Conservation (phyloP, 2,888 invertebrate species). For the Apocheima hispidaria region DNA sequence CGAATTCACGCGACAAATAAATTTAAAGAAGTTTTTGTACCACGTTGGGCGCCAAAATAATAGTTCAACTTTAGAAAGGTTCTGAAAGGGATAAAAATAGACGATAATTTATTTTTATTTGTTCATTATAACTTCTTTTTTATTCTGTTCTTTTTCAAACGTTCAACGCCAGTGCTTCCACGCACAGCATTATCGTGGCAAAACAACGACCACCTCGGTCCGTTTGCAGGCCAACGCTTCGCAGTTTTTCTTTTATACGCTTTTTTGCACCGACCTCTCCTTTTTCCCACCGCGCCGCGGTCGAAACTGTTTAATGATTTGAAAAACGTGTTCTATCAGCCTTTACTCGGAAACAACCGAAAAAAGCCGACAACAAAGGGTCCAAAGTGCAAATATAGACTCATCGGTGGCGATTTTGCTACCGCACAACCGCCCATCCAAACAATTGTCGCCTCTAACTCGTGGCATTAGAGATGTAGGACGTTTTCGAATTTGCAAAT, state of each 20-base stretch:
- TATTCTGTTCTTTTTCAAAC: conserved; percentile 12
- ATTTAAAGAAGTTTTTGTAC: no score
- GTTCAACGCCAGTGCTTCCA: conserved; percentile 52
- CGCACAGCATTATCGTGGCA: conserved; percentile 64
- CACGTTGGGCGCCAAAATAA: background rate
- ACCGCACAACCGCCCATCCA: conserved; percentile 38
- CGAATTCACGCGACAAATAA: no score
- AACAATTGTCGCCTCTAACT: conserved; percentile 57
- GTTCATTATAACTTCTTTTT: no score
- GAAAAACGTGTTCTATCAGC: conserved; percentile 87
- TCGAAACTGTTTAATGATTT: conserved; percentile 86
- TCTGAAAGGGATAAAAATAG: no score
- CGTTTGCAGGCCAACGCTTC: conserved; percentile 62
- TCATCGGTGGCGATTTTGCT: conserved; percentile 57
- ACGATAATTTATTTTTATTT: no score
- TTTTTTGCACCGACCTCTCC: conserved; percentile 64
- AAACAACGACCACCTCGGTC: conserved; percentile 71
- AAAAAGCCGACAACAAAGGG: conserved; percentile 84
- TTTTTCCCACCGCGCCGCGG: conserved; percentile 77
- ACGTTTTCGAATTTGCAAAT: conserved; percentile 40
- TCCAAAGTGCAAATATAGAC: conserved; percentile 83
- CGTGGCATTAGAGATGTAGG: conserved; percentile 40
- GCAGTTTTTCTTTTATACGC: conserved; percentile 61
- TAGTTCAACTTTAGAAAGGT: background rate
- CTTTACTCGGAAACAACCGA: conserved; percentile 84